Percentiles rank a stretch among this genome's conserved stretches.
Conservation (phyloP, 2,113 vertebrate genomes). For the Pongo abelii region DNA sequence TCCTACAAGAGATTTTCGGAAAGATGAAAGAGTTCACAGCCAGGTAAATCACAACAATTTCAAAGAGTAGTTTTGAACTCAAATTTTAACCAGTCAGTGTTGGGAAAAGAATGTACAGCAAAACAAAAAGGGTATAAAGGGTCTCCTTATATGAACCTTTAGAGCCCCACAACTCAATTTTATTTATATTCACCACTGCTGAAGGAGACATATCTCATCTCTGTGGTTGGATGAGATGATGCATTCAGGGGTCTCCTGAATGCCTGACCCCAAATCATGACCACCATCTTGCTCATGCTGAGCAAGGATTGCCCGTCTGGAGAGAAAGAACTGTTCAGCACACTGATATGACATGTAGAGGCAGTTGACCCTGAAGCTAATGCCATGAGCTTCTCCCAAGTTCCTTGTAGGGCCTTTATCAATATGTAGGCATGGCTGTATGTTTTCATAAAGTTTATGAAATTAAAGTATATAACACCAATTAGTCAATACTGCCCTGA, state of each 20-base stretch:
- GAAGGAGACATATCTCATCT: not conserved
- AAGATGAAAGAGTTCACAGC: not conserved
- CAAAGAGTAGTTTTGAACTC: not conserved
- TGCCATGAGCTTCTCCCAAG: not conserved
- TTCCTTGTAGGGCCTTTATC: not conserved
- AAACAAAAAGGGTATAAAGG: not conserved
- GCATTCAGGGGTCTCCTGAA: not conserved
- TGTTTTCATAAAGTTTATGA: not conserved
- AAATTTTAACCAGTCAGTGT: not conserved
- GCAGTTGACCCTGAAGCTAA: not conserved
- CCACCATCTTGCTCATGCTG: not conserved
- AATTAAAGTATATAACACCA: not conserved
- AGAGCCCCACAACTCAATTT: not conserved
- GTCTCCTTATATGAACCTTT: not conserved
- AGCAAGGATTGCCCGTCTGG: not conserved
- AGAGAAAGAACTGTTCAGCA: not conserved
- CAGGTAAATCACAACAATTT: not conserved
- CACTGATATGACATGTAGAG: fast-evolving
- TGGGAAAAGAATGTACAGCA: not conserved
- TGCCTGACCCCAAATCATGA: no score
- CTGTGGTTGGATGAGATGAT: not conserved
- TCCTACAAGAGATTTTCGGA: not conserved
- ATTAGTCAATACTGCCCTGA: not conserved
- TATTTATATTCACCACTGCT: not conserved
- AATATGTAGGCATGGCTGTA: not conserved